Conservation (phyloP, 2,113 vertebrate species). For the Lathamus discolor region DNA sequence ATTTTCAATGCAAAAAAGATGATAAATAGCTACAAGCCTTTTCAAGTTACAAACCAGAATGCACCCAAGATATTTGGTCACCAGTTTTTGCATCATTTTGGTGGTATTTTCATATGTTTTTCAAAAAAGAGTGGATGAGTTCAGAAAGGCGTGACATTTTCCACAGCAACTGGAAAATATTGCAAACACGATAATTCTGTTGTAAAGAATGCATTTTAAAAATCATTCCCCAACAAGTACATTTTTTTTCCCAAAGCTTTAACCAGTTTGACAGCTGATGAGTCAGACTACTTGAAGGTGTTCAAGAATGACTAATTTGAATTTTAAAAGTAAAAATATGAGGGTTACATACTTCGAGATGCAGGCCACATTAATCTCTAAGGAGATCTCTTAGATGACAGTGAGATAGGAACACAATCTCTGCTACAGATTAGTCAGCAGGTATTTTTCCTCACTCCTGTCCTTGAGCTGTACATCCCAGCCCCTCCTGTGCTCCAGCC, state of each 20-base stretch:
- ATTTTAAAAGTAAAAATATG: background rate
- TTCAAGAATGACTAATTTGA: background rate
- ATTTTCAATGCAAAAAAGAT: too few species aligned
- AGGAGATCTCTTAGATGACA: background rate
- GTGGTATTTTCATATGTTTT: background rate
- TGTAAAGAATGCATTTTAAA: background rate
- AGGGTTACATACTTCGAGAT: background rate
- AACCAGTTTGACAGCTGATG: background rate
- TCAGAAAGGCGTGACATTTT: background rate
- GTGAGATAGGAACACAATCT: fast-evolving
- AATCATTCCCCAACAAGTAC: background rate
- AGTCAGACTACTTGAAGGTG: background rate
- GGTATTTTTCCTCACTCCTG: fast-evolving
- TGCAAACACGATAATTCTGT: background rate
- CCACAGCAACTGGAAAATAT: background rate
- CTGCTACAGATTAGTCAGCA: fast-evolving
- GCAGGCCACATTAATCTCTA: background rate
- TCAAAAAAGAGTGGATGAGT: background rate
- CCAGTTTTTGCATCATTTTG: background rate
- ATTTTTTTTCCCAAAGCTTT: background rate
- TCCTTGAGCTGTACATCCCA: background rate
- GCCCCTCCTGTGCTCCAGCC: too few species aligned
- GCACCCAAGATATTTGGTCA: fast-evolving
- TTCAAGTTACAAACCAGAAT: background rate
- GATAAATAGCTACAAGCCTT: background rate